Evolutionary conservation across 1,140 invertebrate species (phyloP).

Genomic region (Oncopodura yosiiana): DNA sequence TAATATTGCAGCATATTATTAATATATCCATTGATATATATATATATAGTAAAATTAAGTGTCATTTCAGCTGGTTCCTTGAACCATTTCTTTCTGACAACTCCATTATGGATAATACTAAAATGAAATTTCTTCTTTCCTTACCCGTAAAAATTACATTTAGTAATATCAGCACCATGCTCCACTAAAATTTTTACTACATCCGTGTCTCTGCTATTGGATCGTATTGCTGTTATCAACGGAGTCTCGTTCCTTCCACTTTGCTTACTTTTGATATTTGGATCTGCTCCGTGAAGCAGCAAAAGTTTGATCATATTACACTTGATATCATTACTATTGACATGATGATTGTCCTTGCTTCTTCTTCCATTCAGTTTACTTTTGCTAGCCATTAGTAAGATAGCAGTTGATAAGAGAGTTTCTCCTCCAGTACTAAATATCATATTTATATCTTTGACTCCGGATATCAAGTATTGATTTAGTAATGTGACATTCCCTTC

Average conservation of each 20-base stretch:
- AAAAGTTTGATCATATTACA: constrained; percentile 18
- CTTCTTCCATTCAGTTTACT: neutral
- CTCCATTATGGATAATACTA: neutral
- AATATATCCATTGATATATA: neutral
- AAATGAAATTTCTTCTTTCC: neutral
- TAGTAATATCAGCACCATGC: constrained; percentile 13
- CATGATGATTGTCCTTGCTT: too few species aligned
- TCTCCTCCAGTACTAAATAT: constrained; percentile 18
- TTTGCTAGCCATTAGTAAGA: constrained; percentile 1
- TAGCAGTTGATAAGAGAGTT: constrained; percentile 23
- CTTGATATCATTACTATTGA: too few species aligned
- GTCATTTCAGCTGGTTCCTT: too few species aligned
- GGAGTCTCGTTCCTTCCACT: constrained; percentile 29
- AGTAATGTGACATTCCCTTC: neutral
- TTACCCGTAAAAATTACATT: constrained; percentile 34
- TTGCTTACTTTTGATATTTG: constrained; percentile 29
- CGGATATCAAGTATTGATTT: neutral
- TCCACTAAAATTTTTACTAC: constrained; percentile 20
- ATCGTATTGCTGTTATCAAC: constrained; percentile 25
- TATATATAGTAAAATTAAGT: neutral
- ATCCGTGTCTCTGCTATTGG: constrained; percentile 12
- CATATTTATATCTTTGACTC: constrained; percentile 7
- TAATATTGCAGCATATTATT: neutral
- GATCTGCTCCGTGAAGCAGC: constrained; percentile 23
- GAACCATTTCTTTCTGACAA: too few species aligned